Base-by-base conservation (phyloP, 2,113 vertebrate genomes). In the Jacana jacana region DNA sequence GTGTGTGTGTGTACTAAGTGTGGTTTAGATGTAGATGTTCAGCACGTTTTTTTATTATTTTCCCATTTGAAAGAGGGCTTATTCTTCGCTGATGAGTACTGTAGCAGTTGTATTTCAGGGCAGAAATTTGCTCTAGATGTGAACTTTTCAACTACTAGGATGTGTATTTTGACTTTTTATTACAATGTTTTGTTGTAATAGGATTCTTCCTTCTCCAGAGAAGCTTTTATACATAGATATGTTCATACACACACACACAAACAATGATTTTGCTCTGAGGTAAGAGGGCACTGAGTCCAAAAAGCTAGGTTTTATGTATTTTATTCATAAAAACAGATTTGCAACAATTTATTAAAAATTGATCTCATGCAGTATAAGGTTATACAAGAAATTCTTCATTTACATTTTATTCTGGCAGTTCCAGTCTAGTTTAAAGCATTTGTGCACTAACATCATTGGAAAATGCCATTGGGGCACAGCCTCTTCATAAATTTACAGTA, bases 321-420 rank as follows among this genome's bases (percentile, higher is more conserved):
- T 99, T 99, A 98, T 98, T 99, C 98, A 98, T 98, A 98, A 99
- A 98, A 98, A 98, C 98, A 98, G 97, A 98, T 98, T 98, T 98
- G 98, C 98, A 98, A 99, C 98, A 98, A 98, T 99, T 98, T 98
- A 98, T 98, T 99, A 98, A 99, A 99, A 98, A 98, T 98, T 95
- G 97, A 97, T 98, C 97, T 98, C 99, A 99, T 99, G 98, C 98
- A 99, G 98, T 98, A 98, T 98, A 98, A 98, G 97, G 98, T 98
- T 97, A 97, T 98, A 98, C 96, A 98, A 98, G 98, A 98, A 98
- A 98, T 96, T 98, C 96, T 97, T 98, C 98, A 98, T 98, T 97
- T 98, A 98, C 98, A 98, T 98, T 97, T 97, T 97, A 97, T 98
- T 97, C 98, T 98, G 98, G 98, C 98, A 98, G 98, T 98, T 98